Percentiles rank a stretch among this genome's conserved stretches.
Conservation (phyloP, 2,888 invertebrate genomes). For the Metallyticus violacea region DNA sequence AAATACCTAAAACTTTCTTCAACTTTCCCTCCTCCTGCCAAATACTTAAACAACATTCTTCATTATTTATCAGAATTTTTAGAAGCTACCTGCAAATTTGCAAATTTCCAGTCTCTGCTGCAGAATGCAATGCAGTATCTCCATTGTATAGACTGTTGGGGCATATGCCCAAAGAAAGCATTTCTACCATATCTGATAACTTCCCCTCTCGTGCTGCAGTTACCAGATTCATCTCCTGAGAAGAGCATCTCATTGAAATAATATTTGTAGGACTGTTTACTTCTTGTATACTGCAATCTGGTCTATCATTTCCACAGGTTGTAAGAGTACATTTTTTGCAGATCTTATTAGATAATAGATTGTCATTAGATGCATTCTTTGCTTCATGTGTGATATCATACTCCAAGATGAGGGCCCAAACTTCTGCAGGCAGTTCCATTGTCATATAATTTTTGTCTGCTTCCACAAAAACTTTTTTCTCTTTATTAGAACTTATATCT, state of each 20-base stretch:
- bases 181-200: neutral
- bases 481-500: too few relatives aligned
- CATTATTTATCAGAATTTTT: too few relatives aligned
- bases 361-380: neutral
- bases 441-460: too few relatives aligned
- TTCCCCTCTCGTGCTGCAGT: neutral
- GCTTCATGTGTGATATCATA: neutral
- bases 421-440: too few relatives aligned
- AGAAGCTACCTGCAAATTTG: neutral
- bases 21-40: too few relatives aligned
- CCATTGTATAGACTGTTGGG: neutral
- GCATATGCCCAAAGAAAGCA: neutral
- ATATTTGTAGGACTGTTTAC: neutral
- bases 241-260: neutral
- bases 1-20: too few relatives aligned
- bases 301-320: too few relatives aligned
- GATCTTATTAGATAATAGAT: neutral
- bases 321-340: too few relatives aligned
- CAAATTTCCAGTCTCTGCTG: neutral
- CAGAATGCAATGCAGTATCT: neutral
- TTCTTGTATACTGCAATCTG: neutral
- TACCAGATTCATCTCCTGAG: neutral
- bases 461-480: too few relatives aligned
- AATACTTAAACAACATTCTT: too few relatives aligned
- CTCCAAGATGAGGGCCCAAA: too few relatives aligned